Evolutionary conservation across 92 coral and sea anemone genomes (phyloP), one percentile per base, ranked within the genome.

Genomic region (Zoanthus gigantus): DNA sequence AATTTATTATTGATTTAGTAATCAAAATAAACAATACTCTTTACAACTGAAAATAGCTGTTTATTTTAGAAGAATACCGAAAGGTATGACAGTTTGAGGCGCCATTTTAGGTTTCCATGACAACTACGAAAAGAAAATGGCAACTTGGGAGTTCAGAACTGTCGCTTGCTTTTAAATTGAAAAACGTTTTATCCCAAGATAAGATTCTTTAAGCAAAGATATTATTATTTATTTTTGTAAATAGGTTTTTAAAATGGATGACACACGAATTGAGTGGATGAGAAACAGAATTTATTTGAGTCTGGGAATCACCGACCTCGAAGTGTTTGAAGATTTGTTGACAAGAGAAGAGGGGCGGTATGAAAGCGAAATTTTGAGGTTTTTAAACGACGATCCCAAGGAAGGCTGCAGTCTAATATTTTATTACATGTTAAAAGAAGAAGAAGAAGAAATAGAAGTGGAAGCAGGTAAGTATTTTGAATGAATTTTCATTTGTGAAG

Each of bases 261-360:
- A 97, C 79, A 89, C 96, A 52, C 94, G 99, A 31, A 97, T 97
- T 81, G 99, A 97, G 75, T 97, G 99, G 99, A 89, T 97, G 91
- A 91, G 98, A 91, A 95, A 94, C 88, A 93, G 92, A 74, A 91
- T 97, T 56, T 97, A 95, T 54, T 90, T 94, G 79, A 95, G 98
- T 13, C 90, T 97, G 57, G 99, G 98, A 79, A 97, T 97, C 79
- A 83, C 96, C 5, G 99, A 97, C 86, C 93, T 94, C 1, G 99
- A 97, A 72, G 99, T 97, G 91, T 97, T 97, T 90, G 99, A 97
- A 60, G 98, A 97, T 83, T 89, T 97, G 88, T 76, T 97, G 92
- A 89, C 95, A 28, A 86, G 99, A 88, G 99, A 97, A 37, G 99
- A 97, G 31, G 99, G 97, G 76, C 91, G 81, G 81, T 78, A 90